These are phyloP conservation scores for Peromyscus leucopus DNA, from an alignment of 2,113 vertebrate species.

Conservation along the genomic window DNA sequence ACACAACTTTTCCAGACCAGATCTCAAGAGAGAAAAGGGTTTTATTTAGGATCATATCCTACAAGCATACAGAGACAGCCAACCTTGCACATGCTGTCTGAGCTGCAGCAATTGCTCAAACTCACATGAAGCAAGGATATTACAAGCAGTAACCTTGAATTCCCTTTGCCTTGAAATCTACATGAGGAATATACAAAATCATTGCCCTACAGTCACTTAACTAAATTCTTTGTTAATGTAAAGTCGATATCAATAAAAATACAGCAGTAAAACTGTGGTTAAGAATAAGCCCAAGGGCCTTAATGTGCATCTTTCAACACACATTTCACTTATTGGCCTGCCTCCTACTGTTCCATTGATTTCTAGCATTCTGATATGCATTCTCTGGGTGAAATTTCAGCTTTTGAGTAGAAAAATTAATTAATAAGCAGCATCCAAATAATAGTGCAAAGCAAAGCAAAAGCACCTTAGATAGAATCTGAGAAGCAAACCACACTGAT, in stretches of 20 bases:
- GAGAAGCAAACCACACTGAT: neutral
- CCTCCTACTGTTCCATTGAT: neutral
- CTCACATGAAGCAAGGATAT: neutral
- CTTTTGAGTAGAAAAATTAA: neutral
- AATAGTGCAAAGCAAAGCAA: neutral
- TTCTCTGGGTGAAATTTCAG: neutral
- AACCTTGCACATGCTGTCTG: neutral
- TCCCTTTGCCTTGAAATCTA: neutral
- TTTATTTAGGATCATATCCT: neutral
- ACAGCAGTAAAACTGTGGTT: neutral
- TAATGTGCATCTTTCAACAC: neutral
- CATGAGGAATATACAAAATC: neutral
- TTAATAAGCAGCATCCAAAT: neutral
- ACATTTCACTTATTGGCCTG: neutral
- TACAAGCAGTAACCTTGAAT: neutral
- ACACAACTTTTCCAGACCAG: neutral
- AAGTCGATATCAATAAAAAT: conserved; percentile 38
- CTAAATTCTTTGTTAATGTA: conserved; percentile 23
- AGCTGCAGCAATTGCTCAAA: neutral
- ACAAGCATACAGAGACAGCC: no score
- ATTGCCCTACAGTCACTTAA: neutral
- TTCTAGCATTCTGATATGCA: neutral
- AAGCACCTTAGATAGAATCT: neutral
- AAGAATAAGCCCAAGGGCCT: neutral
- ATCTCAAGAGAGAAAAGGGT: neutral